Evolutionary conservation across 1,140 invertebrate species (phyloP).

Genomic region (Scylla paramamosain): DNA sequence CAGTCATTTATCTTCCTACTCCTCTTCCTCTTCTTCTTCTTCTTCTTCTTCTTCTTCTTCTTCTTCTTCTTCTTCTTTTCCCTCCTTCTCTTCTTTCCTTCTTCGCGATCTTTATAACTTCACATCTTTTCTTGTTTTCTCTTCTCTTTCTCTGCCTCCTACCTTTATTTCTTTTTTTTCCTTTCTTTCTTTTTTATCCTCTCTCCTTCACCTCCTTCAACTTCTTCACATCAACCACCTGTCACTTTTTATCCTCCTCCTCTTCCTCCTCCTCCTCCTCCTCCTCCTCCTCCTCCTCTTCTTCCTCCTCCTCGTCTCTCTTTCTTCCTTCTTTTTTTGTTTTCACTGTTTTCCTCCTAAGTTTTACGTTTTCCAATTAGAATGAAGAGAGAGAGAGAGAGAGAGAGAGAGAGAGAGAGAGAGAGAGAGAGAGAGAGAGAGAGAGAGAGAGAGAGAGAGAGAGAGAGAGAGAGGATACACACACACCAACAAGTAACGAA

Average conservation of each 20-base stretch:
- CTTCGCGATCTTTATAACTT: too few species aligned
- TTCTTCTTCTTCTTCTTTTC: too few species aligned
- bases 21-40: too few species aligned
- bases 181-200: background rate
- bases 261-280: background rate
- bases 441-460: conserved; percentile 3
- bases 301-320: background rate
- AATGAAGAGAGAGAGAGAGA: background rate
- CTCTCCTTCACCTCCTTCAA: background rate
- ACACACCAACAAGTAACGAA: background rate
- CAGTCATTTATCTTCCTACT: too few species aligned
- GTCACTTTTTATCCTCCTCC: background rate
- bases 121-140: too few species aligned
- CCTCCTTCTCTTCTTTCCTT: too few species aligned
- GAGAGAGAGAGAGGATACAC: background rate
- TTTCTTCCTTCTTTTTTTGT: background rate
- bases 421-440: conserved; percentile 3
- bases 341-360: background rate
- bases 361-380: too few species aligned
- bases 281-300: background rate
- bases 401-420: conserved; percentile 3
- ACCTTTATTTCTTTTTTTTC: background rate
- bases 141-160: background rate
- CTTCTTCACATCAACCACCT: too few species aligned
- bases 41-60: too few species aligned